These are phyloP conservation scores for Sinella curviseta DNA, from an alignment of 1,140 invertebrate species.

Conservation along the genomic window DNA sequence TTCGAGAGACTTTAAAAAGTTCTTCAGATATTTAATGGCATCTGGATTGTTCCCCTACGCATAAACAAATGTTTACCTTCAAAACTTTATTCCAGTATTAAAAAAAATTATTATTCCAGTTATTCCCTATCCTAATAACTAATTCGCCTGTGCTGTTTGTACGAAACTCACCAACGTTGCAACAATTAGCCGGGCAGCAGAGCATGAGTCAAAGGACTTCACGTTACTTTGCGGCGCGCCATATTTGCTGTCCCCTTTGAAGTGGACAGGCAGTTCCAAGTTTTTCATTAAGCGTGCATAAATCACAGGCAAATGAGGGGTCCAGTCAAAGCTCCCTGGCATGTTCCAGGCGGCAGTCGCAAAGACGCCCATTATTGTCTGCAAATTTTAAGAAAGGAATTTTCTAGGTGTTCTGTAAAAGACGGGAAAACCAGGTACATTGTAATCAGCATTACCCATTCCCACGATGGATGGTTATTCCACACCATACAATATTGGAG, in stretches of 20 bases:
- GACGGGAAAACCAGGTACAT: slow-evolving; percentile 13
- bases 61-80: slow-evolving; percentile 38
- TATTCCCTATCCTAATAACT: too few species aligned
- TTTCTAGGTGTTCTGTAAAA: slow-evolving; percentile 16
- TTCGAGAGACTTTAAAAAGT: slow-evolving; percentile 79
- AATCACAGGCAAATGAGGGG: slow-evolving; percentile 75
- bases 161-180: slow-evolving; percentile 60
- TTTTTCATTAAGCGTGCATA: slow-evolving; percentile 75
- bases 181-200: slow-evolving; percentile 71
- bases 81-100: too few species aligned
- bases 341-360: slow-evolving; percentile 70
- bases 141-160: too few species aligned
- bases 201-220: slow-evolving; percentile 60
- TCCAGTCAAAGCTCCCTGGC: slow-evolving; percentile 86
- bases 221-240: slow-evolving; percentile 52
- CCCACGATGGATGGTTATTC: slow-evolving; percentile 70
- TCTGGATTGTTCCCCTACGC: slow-evolving; percentile 60
- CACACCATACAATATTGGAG: slow-evolving; percentile 59
- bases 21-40: slow-evolving; percentile 72
- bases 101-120: too few species aligned
- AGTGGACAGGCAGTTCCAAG: slow-evolving; percentile 76
- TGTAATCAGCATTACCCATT: slow-evolving; percentile 69
- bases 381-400: slow-evolving; percentile 47
- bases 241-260: slow-evolving; percentile 60
- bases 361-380: slow-evolving; percentile 73